Conservation (phyloP, 1,140 invertebrate species). For the Macrobrachium rosenbergii region DNA sequence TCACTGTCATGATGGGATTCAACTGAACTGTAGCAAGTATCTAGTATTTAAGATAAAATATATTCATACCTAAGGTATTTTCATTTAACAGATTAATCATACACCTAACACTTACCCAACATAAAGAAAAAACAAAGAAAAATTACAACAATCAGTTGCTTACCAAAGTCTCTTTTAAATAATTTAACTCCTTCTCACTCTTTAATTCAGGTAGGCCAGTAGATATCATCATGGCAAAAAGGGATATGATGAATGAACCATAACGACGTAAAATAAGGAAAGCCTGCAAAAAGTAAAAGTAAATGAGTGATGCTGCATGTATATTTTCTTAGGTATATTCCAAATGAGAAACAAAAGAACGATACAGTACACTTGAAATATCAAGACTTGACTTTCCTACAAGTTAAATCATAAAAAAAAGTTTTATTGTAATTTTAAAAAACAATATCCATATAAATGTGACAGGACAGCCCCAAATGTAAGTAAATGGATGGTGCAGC, state of each 20-base stretch:
- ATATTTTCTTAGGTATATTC: too few species aligned
- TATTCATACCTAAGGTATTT: background rate
- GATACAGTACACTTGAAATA: too few species aligned
- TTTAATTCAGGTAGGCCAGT: constrained; percentile 77
- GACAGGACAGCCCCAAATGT: too few species aligned
- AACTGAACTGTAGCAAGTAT: background rate
- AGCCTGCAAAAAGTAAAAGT: constrained; percentile 77
- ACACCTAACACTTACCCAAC: background rate
- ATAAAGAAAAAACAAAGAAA: too few species aligned
- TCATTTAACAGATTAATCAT: background rate
- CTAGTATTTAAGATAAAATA: background rate
- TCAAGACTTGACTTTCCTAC: too few species aligned
- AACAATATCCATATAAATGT: too few species aligned
- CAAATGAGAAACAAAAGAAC: too few species aligned
- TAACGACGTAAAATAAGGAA: constrained; percentile 81
- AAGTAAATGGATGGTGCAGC: too few species aligned
- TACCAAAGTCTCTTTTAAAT: constrained; percentile 75
- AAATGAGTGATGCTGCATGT: background rate
- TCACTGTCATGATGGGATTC: background rate
- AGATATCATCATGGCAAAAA: constrained; percentile 78
- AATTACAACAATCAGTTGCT: background rate
- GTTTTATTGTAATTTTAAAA: too few species aligned
- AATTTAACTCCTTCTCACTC: constrained; percentile 74
- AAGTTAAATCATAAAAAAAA: too few species aligned
- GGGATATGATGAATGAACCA: constrained; percentile 75